These are phyloP conservation scores for Cyaniris semiargus DNA, from an alignment of 2,888 invertebrate genomes.

Conservation along the genomic window DNA sequence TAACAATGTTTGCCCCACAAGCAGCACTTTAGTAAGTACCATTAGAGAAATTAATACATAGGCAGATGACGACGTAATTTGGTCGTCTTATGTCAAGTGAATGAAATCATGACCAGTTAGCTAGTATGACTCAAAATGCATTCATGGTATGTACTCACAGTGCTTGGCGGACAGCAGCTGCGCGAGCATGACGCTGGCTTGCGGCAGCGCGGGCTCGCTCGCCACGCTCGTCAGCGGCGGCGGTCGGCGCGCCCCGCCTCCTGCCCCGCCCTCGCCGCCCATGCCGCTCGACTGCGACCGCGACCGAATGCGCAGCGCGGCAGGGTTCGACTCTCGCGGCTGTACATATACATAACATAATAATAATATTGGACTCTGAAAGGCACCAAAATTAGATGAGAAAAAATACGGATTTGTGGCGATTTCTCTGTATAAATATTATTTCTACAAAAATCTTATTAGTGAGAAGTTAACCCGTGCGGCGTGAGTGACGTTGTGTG, in stretches of 20 bases:
- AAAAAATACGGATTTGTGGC: no score
- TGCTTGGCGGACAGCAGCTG: conserved; percentile 86
- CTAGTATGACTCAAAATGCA: no score
- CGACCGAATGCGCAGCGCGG: conserved; percentile 62
- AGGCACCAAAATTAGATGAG: no score
- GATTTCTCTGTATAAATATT: no score
- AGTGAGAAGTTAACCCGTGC: conserved; percentile 42
- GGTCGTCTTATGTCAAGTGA: no score
- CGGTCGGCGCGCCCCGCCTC: conserved; percentile 66
- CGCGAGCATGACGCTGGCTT: conserved; percentile 88
- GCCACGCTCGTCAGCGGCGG: conserved; percentile 86
- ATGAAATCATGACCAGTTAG: no score
- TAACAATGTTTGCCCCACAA: no score
- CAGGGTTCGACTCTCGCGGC: conserved; percentile 59
- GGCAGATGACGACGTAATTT: no score
- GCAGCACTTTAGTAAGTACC: no score
- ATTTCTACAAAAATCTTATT: background rate
- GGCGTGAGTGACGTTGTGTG: conserved; percentile 69
- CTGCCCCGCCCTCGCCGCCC: conserved; percentile 72
- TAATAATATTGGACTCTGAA: background rate
- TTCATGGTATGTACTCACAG: conserved; percentile 71
- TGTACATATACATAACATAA: conserved; percentile 43
- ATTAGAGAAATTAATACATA: no score
- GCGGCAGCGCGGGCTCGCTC: conserved; percentile 87
- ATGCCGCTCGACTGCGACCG: conserved; percentile 72